Conservation (phyloP, 2,113 vertebrate species). For the Anas platyrhynchos region DNA sequence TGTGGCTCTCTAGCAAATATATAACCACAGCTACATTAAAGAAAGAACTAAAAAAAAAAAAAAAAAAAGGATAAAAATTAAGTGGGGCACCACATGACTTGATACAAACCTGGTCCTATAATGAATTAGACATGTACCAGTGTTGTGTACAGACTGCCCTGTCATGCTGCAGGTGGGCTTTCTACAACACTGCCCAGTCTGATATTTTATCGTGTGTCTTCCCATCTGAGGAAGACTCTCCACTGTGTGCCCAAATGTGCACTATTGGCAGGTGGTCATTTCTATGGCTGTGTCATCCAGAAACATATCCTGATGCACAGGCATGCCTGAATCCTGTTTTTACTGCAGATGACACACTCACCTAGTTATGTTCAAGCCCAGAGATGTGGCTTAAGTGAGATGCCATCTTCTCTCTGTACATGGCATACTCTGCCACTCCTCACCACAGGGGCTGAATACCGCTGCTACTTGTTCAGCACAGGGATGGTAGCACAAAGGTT, state of each 20-base stretch:
- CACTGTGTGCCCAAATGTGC: neutral
- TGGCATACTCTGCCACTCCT: neutral
- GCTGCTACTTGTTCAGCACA: neutral
- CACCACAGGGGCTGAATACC: neutral
- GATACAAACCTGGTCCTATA: neutral
- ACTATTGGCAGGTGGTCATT: neutral
- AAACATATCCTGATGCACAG: neutral
- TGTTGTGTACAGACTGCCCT: neutral
- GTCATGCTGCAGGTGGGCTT: neutral
- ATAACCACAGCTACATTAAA: neutral
- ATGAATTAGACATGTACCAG: neutral
- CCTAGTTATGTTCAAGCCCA: neutral
- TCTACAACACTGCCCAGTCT: neutral
- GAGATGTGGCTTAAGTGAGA: neutral
- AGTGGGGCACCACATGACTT: neutral
- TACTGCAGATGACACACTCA: neutral
- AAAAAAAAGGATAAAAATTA: neutral
- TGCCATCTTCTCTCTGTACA: neutral
- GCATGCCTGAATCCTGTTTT: neutral
- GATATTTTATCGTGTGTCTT: neutral
- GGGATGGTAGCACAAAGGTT: neutral
- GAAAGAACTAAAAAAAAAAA: neutral
- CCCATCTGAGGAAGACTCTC: fast-evolving
- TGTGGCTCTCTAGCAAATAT: neutral
- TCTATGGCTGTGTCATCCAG: neutral